Evolutionary conservation across 2,797 vertebrate genomes (phyloP).

Genomic region (Falco naumanni): DNA sequence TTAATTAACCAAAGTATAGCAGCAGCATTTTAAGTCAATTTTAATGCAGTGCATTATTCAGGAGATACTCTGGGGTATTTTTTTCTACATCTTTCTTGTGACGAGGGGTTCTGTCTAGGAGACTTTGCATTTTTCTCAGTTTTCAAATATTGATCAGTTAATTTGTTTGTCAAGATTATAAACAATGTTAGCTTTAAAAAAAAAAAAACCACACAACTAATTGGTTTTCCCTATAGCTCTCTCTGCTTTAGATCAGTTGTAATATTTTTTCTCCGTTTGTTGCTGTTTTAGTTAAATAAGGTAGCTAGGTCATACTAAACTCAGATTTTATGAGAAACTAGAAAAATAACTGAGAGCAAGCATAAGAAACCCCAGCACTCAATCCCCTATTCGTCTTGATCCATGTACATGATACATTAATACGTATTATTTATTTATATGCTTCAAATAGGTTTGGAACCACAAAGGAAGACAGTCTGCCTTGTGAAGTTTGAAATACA

Average conservation of each 20-base stretch:
- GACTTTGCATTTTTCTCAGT: not conserved
- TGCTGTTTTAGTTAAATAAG: not conserved
- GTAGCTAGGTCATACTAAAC: not conserved
- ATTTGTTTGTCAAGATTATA: slow-evolving; percentile 36
- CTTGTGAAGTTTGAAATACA: slow-evolving; percentile 46
- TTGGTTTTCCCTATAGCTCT: not conserved
- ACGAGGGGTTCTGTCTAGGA: not conserved
- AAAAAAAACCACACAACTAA: not conserved
- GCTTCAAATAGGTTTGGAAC: slow-evolving; percentile 42
- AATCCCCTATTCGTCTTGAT: not conserved
- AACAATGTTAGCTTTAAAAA: slow-evolving; percentile 10
- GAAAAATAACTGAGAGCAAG: not conserved
- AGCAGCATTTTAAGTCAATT: not conserved
- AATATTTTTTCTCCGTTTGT: not conserved
- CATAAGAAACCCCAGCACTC: not conserved
- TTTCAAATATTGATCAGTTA: slow-evolving; percentile 30
- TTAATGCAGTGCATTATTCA: not conserved
- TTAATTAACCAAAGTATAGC: not conserved
- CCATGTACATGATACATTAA: slow-evolving; percentile 31
- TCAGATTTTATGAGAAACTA: not conserved
- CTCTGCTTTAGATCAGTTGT: not conserved
- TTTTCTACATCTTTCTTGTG: not conserved
- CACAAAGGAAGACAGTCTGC: slow-evolving; percentile 43
- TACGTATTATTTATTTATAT: slow-evolving; percentile 61
- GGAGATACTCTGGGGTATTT: not conserved